These are phyloP conservation scores for Notarius quadriscutis DNA, from an alignment of 2,113 vertebrate species.

Conservation along the genomic window DNA sequence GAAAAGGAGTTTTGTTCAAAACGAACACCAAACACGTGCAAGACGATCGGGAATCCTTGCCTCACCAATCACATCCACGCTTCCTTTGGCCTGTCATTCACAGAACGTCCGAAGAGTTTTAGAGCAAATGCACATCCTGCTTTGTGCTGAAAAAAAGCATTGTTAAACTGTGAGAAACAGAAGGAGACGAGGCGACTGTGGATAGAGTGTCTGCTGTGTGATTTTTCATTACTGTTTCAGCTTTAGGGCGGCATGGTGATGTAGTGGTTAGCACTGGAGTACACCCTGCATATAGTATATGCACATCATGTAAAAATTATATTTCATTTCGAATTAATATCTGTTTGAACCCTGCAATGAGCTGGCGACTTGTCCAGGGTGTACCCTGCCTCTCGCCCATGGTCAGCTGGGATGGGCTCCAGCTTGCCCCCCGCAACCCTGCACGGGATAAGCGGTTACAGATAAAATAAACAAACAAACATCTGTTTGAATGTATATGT, in stretches of 20 bases:
- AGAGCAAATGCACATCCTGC: background rate
- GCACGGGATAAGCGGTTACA: no score
- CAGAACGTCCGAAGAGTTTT: background rate
- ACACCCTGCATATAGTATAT: no score
- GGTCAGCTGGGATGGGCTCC: no score
- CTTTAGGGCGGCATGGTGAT: background rate
- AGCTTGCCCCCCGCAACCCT: no score
- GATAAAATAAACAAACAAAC: no score
- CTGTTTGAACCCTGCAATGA: no score
- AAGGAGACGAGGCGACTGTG: background rate
- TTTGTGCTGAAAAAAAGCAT: background rate
- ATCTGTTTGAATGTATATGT: background rate
- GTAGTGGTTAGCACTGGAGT: no score
- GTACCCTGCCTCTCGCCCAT: no score
- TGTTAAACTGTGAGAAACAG: background rate
- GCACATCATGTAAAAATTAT: no score
- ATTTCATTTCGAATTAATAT: no score
- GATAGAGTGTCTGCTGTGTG: background rate
- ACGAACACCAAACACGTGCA: conserved; percentile 37
- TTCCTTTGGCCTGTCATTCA: background rate
- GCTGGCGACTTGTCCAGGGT: no score
- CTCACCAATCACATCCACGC: background rate
- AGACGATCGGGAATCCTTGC: background rate
- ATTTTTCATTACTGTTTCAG: background rate
- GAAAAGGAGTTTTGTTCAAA: conserved; percentile 43